These are phyloP conservation scores for Aphis craccivora DNA, from an alignment of 1,140 invertebrate genomes.

Conservation along the genomic window DNA sequence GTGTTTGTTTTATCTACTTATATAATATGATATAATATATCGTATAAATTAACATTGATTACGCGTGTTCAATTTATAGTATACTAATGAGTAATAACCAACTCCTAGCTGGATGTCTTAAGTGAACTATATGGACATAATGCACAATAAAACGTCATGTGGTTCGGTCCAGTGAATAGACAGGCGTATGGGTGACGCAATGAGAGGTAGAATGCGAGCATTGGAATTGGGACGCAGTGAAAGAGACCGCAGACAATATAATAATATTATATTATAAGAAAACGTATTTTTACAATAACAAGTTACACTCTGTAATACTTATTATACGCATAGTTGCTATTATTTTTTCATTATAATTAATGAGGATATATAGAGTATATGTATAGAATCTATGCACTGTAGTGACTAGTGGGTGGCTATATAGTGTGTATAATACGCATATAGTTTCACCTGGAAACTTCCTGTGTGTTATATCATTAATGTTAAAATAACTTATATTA, in stretches of 20 bases:
- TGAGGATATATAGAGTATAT: background rate
- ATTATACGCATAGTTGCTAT: background rate
- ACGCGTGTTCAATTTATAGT: background rate
- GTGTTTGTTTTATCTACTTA: background rate
- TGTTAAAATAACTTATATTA: background rate
- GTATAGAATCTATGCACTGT: background rate
- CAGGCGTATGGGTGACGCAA: slow-evolving; percentile 33
- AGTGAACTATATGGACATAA: background rate
- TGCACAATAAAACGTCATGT: slow-evolving; percentile 8
- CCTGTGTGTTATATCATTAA: background rate
- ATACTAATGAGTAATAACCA: background rate
- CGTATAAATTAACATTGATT: background rate
- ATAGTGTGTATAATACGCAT: background rate
- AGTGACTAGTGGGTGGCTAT: background rate
- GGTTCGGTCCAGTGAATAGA: slow-evolving; percentile 48
- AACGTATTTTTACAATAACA: slow-evolving; percentile 33
- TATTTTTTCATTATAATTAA: background rate
- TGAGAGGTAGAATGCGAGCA: slow-evolving; percentile 44
- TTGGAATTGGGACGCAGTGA: slow-evolving; percentile 55
- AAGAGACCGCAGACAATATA: slow-evolving; percentile 54
- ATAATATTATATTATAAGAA: slow-evolving; percentile 46
- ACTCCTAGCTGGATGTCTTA: background rate
- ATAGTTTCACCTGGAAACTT: background rate
- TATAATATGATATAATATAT: background rate
- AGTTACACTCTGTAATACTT: slow-evolving; percentile 23